Evolutionary conservation across 2,113 vertebrate species (phyloP).

Genomic region (Bufo gargarizans): DNA sequence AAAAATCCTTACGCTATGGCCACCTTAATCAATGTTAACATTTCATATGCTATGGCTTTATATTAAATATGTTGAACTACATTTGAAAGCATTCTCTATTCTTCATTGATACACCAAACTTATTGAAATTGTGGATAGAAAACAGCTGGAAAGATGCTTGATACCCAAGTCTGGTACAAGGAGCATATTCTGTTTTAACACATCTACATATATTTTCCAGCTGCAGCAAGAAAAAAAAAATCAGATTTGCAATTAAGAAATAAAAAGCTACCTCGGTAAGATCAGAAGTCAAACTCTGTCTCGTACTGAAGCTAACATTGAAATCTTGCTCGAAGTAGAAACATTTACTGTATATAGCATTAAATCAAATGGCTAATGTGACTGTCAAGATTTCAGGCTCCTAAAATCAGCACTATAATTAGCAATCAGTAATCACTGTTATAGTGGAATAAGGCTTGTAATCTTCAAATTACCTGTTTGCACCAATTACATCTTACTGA

Average conservation of each 20-base stretch:
- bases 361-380: slow-evolving; percentile 68
- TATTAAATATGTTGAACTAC: background rate
- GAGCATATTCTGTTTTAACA: slow-evolving; percentile 30
- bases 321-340: slow-evolving; percentile 55
- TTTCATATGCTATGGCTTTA: background rate
- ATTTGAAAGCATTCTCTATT: background rate
- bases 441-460: slow-evolving; percentile 76
- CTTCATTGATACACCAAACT: background rate
- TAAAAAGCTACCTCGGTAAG: slow-evolving; percentile 47
- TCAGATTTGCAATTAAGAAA: slow-evolving; percentile 59
- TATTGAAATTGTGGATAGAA: background rate
- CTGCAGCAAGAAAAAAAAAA: slow-evolving; percentile 43
- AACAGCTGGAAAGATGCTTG: slow-evolving; percentile 9
- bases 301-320: slow-evolving; percentile 38
- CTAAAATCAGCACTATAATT: slow-evolving; percentile 74
- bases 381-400: slow-evolving; percentile 73
- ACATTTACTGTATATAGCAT: slow-evolving; percentile 60
- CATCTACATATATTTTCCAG: slow-evolving; percentile 40
- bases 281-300: slow-evolving; percentile 53
- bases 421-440: slow-evolving; percentile 76
- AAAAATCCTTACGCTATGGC: no score
- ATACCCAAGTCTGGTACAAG: background rate
- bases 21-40: background rate
- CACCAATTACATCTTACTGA: slow-evolving; percentile 73
- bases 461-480: slow-evolving; percentile 76